Conservation (phyloP, 2,888 invertebrate genomes). For the Lasius fuliginosus region DNA sequence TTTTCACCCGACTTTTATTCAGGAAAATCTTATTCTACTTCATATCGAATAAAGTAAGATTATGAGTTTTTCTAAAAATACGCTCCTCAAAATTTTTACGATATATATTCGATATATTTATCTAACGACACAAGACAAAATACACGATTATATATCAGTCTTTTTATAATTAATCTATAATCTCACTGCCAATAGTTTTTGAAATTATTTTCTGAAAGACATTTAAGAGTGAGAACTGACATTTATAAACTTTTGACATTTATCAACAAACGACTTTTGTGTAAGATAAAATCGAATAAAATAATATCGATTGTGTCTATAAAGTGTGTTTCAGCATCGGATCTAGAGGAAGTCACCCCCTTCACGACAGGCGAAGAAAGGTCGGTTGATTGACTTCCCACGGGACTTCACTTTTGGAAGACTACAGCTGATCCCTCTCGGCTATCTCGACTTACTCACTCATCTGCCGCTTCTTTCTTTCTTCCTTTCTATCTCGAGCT, state of each 20-base stretch:
- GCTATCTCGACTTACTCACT: slow-evolving; percentile 79
- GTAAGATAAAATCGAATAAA: neutral
- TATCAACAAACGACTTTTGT: neutral
- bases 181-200: neutral
- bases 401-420: slow-evolving; percentile 84
- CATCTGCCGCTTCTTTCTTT: slow-evolving; percentile 48
- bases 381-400: slow-evolving; percentile 86
- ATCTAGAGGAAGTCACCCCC: slow-evolving; percentile 76
- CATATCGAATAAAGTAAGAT: neutral
- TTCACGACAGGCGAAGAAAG: slow-evolving; percentile 81
- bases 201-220: neutral
- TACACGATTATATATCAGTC: neutral
- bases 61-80: neutral
- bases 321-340: slow-evolving; percentile 56
- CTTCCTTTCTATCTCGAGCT: slow-evolving; percentile 52
- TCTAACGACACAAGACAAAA: neutral
- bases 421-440: slow-evolving; percentile 85
- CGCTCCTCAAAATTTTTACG: neutral
- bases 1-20: neutral
- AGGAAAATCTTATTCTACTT: neutral
- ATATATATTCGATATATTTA: too few species aligned
- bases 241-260: neutral
- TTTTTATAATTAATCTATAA: neutral
- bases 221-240: neutral
- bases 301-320: slow-evolving; percentile 60